Conservation (phyloP, 1,140 invertebrate genomes). For the Dolichoris vasculosae region DNA sequence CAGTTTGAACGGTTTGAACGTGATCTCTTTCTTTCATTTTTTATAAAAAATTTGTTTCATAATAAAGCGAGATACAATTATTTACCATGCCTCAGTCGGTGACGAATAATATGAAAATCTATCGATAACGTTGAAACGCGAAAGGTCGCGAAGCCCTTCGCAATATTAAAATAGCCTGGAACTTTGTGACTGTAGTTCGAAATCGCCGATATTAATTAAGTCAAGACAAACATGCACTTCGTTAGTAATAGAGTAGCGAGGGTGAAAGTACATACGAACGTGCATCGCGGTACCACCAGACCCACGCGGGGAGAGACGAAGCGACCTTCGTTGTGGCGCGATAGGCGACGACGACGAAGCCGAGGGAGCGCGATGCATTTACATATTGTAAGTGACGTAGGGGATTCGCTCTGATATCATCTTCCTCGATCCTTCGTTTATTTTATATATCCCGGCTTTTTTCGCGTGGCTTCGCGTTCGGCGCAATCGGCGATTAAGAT, state of each 20-base stretch:
- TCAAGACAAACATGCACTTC: conserved; percentile 55
- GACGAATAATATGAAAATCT: too few relatives aligned
- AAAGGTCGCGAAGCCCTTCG: not conserved
- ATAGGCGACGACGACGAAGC: not conserved
- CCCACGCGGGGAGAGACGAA: conserved; percentile 18
- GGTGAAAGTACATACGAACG: conserved; percentile 51
- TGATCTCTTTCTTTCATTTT: too few relatives aligned
- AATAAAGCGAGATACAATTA: too few relatives aligned
- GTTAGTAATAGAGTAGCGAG: conserved; percentile 8
- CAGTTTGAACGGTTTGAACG: too few relatives aligned
- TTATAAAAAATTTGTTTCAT: too few relatives aligned
- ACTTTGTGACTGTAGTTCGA: not conserved
- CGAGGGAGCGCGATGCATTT: conserved; percentile 65
- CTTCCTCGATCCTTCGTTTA: conserved; percentile 43
- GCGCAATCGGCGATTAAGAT: not conserved
- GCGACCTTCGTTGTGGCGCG: not conserved
- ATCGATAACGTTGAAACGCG: not conserved
- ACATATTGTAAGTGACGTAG: conserved; percentile 75
- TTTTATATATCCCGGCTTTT: not conserved
- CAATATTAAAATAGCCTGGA: conserved; percentile 38
- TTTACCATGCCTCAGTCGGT: too few relatives aligned
- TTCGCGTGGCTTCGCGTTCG: not conserved
- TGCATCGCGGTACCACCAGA: conserved; percentile 8
- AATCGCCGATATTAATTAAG: conserved; percentile 62
- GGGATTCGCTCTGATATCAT: conserved; percentile 70